phyloP scores from a whole-genome alignment of 2,113 vertebrate species.

The Butastur rufipennis region DNA sequence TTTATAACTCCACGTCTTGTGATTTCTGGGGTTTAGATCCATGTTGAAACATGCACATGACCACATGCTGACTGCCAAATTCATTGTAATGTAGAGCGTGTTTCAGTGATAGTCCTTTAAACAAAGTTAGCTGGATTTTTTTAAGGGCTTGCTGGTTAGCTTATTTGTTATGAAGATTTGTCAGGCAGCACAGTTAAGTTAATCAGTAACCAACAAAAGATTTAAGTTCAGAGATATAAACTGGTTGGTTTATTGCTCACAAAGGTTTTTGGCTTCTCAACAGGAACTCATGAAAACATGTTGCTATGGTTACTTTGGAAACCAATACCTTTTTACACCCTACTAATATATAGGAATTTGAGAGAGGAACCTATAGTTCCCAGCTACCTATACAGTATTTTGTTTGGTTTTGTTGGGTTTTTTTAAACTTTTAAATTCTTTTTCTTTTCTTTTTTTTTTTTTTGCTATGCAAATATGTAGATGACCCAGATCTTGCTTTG shows the following conservation, averaged over 20 bases:
- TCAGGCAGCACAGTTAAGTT: conserved; percentile 60
- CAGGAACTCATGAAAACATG: conserved; percentile 37
- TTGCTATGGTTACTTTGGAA: conserved; percentile 53
- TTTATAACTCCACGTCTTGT: conserved; percentile 42
- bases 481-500: conserved; percentile 2
- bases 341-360: background rate
- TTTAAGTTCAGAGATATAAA: conserved; percentile 64
- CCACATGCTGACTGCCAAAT: conserved; percentile 67
- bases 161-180: conserved; percentile 68
- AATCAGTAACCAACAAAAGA: conserved; percentile 72
- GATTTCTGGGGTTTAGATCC: conserved; percentile 64
- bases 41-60: conserved; percentile 56
- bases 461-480: background rate
- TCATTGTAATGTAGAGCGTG: conserved; percentile 36
- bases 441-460: background rate
- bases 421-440: background rate
- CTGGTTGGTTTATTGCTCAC: conserved; percentile 42
- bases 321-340: background rate
- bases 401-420: background rate
- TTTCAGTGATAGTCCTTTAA: conserved; percentile 57
- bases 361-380: background rate
- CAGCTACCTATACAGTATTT: background rate
- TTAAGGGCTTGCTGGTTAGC: conserved; percentile 39
- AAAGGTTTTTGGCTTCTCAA: conserved; percentile 56
- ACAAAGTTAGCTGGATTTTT: conserved; percentile 59